phyloP scores from a whole-genome alignment of 2,113 vertebrate species.

The Dromiciops gliroides region DNA sequence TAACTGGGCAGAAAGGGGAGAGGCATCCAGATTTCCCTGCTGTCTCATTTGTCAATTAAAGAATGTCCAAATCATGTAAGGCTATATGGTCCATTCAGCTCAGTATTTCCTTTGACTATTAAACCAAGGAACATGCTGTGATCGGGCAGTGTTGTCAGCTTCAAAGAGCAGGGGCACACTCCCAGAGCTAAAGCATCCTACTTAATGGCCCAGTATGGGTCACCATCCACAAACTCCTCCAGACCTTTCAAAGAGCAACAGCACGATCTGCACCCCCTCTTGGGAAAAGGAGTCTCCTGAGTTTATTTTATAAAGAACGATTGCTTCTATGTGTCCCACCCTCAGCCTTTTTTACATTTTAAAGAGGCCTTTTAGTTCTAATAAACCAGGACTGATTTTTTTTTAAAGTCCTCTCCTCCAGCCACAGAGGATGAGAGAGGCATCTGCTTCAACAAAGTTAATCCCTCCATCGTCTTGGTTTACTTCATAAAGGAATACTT shows the following conservation, averaged over 20 bases:
- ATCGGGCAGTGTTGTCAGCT: neutral
- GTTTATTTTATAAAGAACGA: neutral
- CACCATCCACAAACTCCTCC: neutral
- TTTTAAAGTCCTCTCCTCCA: neutral
- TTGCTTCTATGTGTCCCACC: neutral
- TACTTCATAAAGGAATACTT: neutral
- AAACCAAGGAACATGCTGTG: neutral
- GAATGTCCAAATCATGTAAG: neutral
- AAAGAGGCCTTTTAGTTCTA: neutral
- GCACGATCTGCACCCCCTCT: neutral
- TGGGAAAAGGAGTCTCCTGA: neutral
- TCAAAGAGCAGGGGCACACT: neutral
- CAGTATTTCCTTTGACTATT: neutral
- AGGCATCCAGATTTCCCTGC: neutral
- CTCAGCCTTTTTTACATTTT: neutral
- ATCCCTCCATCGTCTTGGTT: neutral
- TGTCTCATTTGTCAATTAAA: neutral
- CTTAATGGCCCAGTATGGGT: neutral
- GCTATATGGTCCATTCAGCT: neutral
- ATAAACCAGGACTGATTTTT: neutral
- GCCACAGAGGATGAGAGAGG: neutral
- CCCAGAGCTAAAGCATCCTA: neutral
- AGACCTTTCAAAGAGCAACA: neutral
- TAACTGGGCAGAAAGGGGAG: neutral
- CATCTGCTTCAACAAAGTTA: neutral